Evolutionary conservation across 2,888 invertebrate species (phyloP), one percentile per base, ranked within the genome.

Genomic region (Celastrina argiolus): DNA sequence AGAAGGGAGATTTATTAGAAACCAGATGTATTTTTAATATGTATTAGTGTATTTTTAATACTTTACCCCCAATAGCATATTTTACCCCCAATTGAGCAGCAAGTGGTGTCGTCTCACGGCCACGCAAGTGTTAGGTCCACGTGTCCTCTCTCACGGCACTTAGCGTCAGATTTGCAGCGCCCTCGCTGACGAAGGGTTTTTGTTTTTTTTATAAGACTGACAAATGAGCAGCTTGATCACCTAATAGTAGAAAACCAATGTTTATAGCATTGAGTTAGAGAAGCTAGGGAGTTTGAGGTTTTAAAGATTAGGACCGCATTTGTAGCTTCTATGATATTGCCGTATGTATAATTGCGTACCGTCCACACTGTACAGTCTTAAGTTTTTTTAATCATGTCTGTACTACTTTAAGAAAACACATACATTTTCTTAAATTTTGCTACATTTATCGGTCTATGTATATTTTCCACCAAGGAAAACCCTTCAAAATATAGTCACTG

Each of bases 91-190:
- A 76, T 69, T 67, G 68, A 68, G 51, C 61, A 69, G 66, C 74
- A 71, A 73, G 71, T 64, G 66, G 64, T 58, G 61, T 16, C 36
- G 67, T 65, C 67, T 66, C 67, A 65, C 68, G 66, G 66, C 56
- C 5, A 6, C 7, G 66, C 56, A 36, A 61, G 61, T 61, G 61
- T 31, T 36, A 61, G 39, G 39, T 36, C 63, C 80, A 78, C 75
- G 77, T 78, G 79, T 63, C 31, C 22, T 56, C 65, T 80, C 80
- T 66, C 80, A 80, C 80, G 77, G 71, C 79, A 79, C 80, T 80
- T 76, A 78, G 69, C 72, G 69, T 63, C 69, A 71, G 74, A 69
- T 71, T 71, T 69, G 69, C 70, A 69, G 67, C 63, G 64, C 71
- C 73, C 67, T 69, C 41, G 65, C 31, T 58, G 31, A 16, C 45